Evolutionary conservation across 2,113 vertebrate genomes (phyloP).

Genomic region (Calyptomena viridis): DNA sequence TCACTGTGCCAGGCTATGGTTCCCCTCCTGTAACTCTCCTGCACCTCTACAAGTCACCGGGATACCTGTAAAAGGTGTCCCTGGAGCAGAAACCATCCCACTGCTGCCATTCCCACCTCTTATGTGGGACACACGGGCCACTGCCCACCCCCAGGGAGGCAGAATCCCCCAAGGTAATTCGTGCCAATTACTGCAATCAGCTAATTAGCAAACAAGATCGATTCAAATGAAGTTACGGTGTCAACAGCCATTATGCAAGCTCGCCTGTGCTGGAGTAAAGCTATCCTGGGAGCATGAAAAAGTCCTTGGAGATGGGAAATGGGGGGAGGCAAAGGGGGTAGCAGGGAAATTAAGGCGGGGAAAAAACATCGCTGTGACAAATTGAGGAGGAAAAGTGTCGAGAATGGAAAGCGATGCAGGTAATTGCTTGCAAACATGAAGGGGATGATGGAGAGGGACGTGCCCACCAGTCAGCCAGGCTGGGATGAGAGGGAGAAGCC

Average conservation of each 20-base stretch:
- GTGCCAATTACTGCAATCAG: slow-evolving; percentile 48
- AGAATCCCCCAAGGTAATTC: slow-evolving; percentile 19
- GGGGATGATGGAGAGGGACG: not conserved
- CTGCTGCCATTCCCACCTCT: not conserved
- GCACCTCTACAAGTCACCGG: not conserved
- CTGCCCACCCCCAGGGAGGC: not conserved
- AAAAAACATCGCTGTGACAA: fast-evolving
- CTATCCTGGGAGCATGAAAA: not conserved
- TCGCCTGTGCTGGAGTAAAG: not conserved
- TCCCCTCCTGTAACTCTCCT: not conserved
- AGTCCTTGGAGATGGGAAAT: not conserved
- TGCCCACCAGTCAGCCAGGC: not conserved
- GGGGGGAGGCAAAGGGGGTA: not conserved
- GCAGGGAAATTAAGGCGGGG: fast-evolving
- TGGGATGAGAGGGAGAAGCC: not conserved
- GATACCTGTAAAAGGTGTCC: not conserved
- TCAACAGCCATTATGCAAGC: slow-evolving; percentile 21
- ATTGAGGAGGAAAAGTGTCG: not conserved
- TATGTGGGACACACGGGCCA: fast-evolving
- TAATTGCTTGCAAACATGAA: not conserved
- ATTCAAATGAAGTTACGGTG: slow-evolving; percentile 32
- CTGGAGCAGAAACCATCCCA: not conserved
- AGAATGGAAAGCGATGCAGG: not conserved
- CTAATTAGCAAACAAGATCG: slow-evolving; percentile 63
- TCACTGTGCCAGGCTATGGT: not conserved